Percentiles rank a stretch among this genome's conserved stretches.
phyloP scores from a whole-genome alignment of 2,113 vertebrate species.

The Meleagris gallopavo region DNA sequence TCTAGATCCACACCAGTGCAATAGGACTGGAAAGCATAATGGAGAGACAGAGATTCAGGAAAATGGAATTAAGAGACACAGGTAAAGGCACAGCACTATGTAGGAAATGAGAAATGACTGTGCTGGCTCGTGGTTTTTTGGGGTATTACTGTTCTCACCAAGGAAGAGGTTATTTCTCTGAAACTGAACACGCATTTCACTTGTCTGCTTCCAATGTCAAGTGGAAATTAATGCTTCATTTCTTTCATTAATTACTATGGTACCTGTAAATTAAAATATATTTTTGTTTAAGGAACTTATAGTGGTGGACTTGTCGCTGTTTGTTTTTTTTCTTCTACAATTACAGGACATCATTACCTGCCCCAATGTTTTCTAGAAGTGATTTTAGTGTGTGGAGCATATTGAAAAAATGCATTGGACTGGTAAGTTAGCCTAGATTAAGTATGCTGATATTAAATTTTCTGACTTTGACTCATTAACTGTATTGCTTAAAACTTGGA shows the following conservation, averaged over 20 bases:
- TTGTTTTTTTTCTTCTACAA: not conserved
- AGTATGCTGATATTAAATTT: not conserved
- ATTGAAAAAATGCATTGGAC: slow-evolving; percentile 95
- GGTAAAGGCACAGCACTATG: slow-evolving; percentile 79
- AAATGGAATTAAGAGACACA: slow-evolving; percentile 93
- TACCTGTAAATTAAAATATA: not conserved
- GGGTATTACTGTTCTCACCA: not conserved
- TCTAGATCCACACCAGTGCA: slow-evolving; percentile 68
- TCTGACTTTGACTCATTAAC: not conserved
- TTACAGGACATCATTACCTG: slow-evolving; percentile 88
- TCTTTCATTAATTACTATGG: not conserved
- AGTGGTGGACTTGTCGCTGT: not conserved
- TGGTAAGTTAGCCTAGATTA: slow-evolving; percentile 82
- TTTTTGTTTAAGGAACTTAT: not conserved
- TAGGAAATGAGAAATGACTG: not conserved
- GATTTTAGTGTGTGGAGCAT: slow-evolving; percentile 95
- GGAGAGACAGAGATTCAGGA: slow-evolving; percentile 85
- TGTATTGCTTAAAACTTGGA: not conserved
- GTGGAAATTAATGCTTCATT: not conserved
- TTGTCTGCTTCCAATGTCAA: not conserved
- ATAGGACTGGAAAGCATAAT: slow-evolving; percentile 73
- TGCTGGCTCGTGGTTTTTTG: not conserved
- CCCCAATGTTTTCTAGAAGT: slow-evolving; percentile 92
- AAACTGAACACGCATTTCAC: not conserved
- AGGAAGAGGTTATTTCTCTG: not conserved